Conservation (phyloP, 92 coral and sea anemone species). For the Palythoa grandiflora region DNA sequence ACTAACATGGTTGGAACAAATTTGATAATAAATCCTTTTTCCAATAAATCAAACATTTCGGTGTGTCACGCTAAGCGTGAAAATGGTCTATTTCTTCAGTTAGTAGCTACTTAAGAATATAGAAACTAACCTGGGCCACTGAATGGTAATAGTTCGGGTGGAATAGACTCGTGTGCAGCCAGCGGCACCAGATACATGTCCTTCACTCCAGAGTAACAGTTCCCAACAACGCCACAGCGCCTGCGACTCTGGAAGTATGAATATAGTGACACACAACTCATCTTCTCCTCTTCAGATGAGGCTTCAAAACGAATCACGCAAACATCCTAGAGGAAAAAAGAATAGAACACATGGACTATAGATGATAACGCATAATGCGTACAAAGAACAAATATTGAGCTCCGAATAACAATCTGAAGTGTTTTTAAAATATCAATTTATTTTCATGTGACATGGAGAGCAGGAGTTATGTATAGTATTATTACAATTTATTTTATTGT, state of each 20-base stretch:
- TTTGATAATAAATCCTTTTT: no score
- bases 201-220: conserved; percentile 92
- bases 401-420: no score
- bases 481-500: no score
- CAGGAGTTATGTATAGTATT: no score
- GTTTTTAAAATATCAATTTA: no score
- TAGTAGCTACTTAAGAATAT: background rate
- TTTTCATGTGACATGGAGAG: no score
- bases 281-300: conserved; percentile 93
- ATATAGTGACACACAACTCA: conserved; percentile 91
- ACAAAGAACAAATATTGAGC: background rate
- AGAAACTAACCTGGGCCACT: conserved; percentile 91
- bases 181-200: conserved; percentile 96
- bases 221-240: conserved; percentile 98
- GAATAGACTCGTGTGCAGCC: conserved; percentile 89
- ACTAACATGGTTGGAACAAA: no score
- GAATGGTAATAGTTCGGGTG: conserved; percentile 89
- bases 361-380: no score
- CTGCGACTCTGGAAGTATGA: conserved; percentile 98
- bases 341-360: background rate
- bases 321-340: conserved; percentile 72
- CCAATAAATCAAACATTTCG: no score
- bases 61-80: no score
- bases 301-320: conserved; percentile 94
- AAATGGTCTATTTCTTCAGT: no score